Evolutionary conservation across 2,113 vertebrate genomes (phyloP).

Genomic region (Festucalex cinctus): DNA sequence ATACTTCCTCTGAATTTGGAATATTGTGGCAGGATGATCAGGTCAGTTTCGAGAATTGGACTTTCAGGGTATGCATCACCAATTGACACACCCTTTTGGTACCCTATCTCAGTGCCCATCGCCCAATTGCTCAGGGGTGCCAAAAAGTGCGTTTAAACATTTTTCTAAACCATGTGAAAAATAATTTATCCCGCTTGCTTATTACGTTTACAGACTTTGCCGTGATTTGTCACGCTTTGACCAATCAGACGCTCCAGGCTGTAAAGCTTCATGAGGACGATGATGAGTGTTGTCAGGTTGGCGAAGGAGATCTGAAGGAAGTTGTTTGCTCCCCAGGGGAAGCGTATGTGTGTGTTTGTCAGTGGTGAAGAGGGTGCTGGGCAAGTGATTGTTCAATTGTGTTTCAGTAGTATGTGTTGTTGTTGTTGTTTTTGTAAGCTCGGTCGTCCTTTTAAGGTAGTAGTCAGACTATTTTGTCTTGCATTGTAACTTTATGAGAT

Average conservation of each 20-base stretch:
- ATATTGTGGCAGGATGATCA: too few relatives aligned
- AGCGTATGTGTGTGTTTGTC: constrained; percentile 40
- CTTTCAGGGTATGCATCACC: too few relatives aligned
- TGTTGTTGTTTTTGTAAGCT: constrained; percentile 6
- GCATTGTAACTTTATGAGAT: constrained; percentile 17
- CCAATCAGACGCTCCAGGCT: constrained; percentile 33
- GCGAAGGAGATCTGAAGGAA: constrained; percentile 49
- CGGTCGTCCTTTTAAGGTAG: constrained; percentile 1
- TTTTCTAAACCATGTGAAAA: neutral
- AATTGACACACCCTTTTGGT: too few relatives aligned
- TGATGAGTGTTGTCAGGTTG: constrained; percentile 54
- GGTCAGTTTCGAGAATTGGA: too few relatives aligned
- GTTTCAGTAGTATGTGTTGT: neutral
- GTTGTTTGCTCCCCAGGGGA: constrained; percentile 37
- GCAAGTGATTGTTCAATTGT: constrained; percentile 5
- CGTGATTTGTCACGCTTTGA: constrained; percentile 29
- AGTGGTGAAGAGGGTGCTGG: constrained; percentile 29
- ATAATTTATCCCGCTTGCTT: neutral
- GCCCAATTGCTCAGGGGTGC: neutral
- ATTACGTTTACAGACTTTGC: constrained; percentile 14
- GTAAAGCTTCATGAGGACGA: constrained; percentile 23
- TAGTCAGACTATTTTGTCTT: neutral
- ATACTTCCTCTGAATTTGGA: neutral
- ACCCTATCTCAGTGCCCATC: neutral
- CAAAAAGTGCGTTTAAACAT: neutral